Base-by-base conservation (phyloP, 2,797 vertebrate genomes). In the Taeniopygia guttata region DNA sequence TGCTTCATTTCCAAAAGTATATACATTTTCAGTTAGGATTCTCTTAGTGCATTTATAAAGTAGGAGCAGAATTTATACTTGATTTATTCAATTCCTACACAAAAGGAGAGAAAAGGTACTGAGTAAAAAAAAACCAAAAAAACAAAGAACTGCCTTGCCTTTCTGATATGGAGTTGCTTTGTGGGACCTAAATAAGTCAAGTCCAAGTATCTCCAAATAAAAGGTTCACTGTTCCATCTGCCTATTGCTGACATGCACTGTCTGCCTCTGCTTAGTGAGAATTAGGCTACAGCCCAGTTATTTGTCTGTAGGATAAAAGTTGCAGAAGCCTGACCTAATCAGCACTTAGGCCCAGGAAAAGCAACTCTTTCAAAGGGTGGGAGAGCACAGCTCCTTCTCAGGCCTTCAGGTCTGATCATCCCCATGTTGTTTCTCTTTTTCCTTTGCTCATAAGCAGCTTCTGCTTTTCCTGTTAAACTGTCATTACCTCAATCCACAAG, bases 361-460 rank as follows among this genome's bases (percentile, higher is more conserved):
- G 32, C 36, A 49, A 36, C 11, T 58, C 48, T 82, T 73, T 38
- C 40, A 45, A 75, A 68, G 34, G 19, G n/a, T 55, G 20, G 54
- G 42, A 75, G 34, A 69, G 45, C 51, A 51, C 2, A 2, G 8
- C 63, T 38, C 26, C 22, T 42, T 20, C 13, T 32, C 59, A 59
- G 38, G 23, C 21, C 59, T 42, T 54, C 0, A 0, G 40, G 22
- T 59, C 45, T 69, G 54, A 43, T n/a, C 0, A 0, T 49, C 42
- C 26, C 5, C 2, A 5, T 21, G 29, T 25, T 10, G 16, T 30
- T 58, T 27, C 20, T 84, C 10, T 74, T 62, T 46, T 73, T 66
- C 46, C 34, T 73, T 58, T 7, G 8, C n/a, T 74, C 7, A 2
- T 11, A 23, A 11, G 8, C 64, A 74, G 48, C 14, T 83, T 80